phyloP scores from a whole-genome alignment of 2,113 vertebrate species.

The Mixornis gularis region DNA sequence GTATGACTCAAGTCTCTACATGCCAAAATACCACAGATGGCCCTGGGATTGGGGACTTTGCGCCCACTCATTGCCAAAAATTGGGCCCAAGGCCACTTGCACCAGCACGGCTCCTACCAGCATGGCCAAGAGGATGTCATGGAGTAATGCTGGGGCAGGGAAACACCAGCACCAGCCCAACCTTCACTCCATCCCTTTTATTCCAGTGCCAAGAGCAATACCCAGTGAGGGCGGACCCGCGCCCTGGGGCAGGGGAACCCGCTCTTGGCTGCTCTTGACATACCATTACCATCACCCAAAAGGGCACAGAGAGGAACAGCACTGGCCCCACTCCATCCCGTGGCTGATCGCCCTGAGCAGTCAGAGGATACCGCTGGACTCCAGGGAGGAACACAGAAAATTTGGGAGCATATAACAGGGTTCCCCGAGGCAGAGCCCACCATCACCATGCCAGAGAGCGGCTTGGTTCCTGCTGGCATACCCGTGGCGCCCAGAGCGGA shows the following conservation, averaged over 20 bases:
- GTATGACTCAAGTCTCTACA: neutral
- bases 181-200: neutral
- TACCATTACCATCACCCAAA: neutral
- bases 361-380: neutral
- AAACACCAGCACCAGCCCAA: neutral
- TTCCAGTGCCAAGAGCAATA: neutral
- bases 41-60: neutral
- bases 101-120: neutral
- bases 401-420: neutral
- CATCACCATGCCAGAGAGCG: neutral
- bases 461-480: neutral
- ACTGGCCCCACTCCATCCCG: neutral
- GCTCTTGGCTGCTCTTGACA: neutral
- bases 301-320: neutral
- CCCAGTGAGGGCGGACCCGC: neutral
- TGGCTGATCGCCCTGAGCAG: fast-evolving
- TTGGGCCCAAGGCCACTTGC: neutral
- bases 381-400: neutral
- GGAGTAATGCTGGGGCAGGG: neutral
- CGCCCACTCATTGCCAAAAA: neutral
- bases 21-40: neutral
- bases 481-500: fast-evolving
- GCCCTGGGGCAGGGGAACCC: neutral
- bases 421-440: neutral
- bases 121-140: neutral